Evolutionary conservation across 1,140 invertebrate species (phyloP), one percentile per base, ranked within the genome.

Genomic region (Meloidogyne exigua): DNA sequence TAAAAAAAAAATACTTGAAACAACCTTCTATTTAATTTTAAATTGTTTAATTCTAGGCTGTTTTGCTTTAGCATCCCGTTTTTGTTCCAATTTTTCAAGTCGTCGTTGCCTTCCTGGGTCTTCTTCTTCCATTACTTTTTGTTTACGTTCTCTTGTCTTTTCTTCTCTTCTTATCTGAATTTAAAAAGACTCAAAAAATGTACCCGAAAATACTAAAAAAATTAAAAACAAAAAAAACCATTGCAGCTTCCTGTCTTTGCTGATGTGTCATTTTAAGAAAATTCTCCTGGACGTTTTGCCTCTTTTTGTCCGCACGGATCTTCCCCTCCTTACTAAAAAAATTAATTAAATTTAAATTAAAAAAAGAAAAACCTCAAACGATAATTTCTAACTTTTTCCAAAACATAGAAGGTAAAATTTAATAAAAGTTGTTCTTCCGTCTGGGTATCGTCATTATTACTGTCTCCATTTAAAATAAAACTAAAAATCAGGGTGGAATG

Each of bases 211-310:
- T 32, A 32, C 7, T 32, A 3, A 32, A 32, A 32, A 32, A 32
- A 32, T 32, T 32, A 32, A n/a, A n/a, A n/a, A n/a, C n/a, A n/a
- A n/a, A n/a, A n/a, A n/a, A n/a, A 32, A 32, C 28, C 28, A 32
- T 32, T 13, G 83, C 83, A 21, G 83, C 83, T 74, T 85, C 84
- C 75, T 85, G 84, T 49, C 85, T 62, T 25, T 94, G 94, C 26
- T 92, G 92, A 89, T 98, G 95, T 7, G 95, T 95, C 13, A 92
- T 93, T 87, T 97, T 95, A 79, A 95, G 87, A 89, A 94, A 97
- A 28, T 92, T 92, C 89, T 98, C 96, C 86, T 95, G 93, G 0
- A 95, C 93, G 81, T 92, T 92, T 87, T 92, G 91, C 18, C 96
- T 91, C 87, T 96, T 96, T 88, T 94, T 95, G 83, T 98, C 95